Conservation (phyloP, 2,888 invertebrate genomes). For the Synergus laeviventris region DNA sequence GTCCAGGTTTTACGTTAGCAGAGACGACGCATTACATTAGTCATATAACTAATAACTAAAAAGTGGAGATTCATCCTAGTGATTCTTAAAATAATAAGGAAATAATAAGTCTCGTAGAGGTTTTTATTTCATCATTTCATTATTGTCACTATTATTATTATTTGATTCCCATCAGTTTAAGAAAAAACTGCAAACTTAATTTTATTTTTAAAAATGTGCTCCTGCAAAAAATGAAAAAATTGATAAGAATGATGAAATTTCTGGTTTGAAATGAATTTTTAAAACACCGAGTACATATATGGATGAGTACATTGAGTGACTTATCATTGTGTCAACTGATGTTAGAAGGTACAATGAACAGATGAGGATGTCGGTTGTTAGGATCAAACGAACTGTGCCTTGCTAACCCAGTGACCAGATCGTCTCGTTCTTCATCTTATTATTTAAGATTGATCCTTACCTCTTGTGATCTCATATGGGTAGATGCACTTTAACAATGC, state of each 20-base stretch:
- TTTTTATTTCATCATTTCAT: neutral
- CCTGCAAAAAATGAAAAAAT: neutral
- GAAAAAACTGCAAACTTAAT: neutral
- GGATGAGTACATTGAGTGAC: conserved; percentile 1
- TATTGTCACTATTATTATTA: neutral
- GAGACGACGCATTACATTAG: neutral
- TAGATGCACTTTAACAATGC: conserved; percentile 2
- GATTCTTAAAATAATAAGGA: neutral
- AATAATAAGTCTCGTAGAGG: neutral
- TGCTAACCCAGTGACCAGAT: conserved; percentile 68
- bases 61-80: neutral
- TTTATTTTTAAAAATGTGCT: neutral
- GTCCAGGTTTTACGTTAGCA: neutral
- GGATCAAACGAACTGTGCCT: conserved; percentile 70
- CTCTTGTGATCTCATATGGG: neutral
- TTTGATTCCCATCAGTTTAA: neutral
- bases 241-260: neutral
- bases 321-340: conserved; percentile 61
- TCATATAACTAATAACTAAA: neutral
- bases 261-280: neutral
- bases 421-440: conserved; percentile 63
- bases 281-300: neutral
- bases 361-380: conserved; percentile 72
- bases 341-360: conserved; percentile 65
- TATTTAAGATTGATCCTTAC: conserved; percentile 42